These are phyloP conservation scores for Limnephilus lunatus DNA, from an alignment of 2,888 invertebrate genomes.

Conservation along the genomic window DNA sequence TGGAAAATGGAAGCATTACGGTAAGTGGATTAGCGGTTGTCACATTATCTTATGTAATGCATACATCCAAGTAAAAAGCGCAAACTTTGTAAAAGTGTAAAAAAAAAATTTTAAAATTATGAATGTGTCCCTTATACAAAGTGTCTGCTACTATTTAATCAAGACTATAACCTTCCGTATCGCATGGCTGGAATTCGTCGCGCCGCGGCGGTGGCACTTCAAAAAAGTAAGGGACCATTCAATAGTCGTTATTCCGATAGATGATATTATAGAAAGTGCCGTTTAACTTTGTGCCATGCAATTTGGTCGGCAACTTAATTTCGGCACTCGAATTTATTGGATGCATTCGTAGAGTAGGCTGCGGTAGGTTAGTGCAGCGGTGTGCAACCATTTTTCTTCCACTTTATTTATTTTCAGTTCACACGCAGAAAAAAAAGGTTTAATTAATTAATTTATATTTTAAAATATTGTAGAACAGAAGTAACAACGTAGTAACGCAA, in stretches of 20 bases:
- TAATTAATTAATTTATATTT: too few relatives aligned
- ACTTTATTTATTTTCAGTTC: neutral
- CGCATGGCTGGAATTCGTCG: neutral
- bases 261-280: neutral
- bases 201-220: neutral
- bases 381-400: neutral
- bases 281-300: neutral
- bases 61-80: neutral
- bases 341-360: constrained; percentile 17
- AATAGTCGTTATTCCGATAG: neutral
- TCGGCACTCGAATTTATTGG: constrained; percentile 24
- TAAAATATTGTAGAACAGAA: too few relatives aligned
- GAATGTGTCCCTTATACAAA: neutral
- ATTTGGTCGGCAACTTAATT: neutral
- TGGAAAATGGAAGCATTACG: neutral
- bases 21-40: neutral
- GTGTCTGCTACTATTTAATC: neutral
- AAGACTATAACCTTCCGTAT: neutral
- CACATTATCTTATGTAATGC: neutral
- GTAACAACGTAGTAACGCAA: too few relatives aligned
- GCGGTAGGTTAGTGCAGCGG: neutral
- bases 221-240: neutral
- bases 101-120: neutral
- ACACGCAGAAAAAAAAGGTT: too few relatives aligned
- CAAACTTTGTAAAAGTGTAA: neutral